phyloP scores from a whole-genome alignment of 2,888 invertebrate species.

The Cactoblastis cactorum region DNA sequence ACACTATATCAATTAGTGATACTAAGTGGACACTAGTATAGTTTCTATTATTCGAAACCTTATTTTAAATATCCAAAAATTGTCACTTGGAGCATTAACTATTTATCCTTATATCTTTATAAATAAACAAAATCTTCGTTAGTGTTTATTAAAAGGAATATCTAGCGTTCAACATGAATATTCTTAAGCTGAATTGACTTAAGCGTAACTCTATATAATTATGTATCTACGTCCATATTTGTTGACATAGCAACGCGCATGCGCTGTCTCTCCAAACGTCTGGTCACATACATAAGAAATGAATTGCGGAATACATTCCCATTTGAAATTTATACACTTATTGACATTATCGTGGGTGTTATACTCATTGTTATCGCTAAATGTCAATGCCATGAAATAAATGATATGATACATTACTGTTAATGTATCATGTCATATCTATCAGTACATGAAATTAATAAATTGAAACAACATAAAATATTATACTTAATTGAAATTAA shows the following conservation, averaged over 20 bases:
- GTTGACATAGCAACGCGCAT: slow-evolving; percentile 71
- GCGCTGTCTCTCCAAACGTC: slow-evolving; percentile 46
- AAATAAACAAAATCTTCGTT: not conserved
- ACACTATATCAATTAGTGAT: too few species aligned
- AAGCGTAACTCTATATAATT: slow-evolving; percentile 19
- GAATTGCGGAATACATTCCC: slow-evolving; percentile 29
- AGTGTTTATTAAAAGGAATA: not conserved
- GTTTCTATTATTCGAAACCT: too few species aligned
- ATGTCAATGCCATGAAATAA: slow-evolving; percentile 6
- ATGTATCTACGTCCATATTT: slow-evolving; percentile 37
- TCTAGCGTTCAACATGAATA: not conserved
- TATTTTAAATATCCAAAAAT: too few species aligned
- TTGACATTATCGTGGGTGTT: not conserved
- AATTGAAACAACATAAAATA: not conserved
- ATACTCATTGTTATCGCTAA: not conserved
- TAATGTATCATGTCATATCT: not conserved
- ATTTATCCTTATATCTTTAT: too few species aligned
- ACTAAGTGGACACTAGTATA: too few species aligned
- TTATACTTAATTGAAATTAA: not conserved
- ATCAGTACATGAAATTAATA: too few species aligned
- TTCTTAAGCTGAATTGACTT: not conserved
- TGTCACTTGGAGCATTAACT: too few species aligned
- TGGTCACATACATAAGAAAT: slow-evolving; percentile 64
- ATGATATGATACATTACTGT: not conserved
- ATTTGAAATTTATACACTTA: not conserved